Base-by-base conservation (phyloP, 2,888 invertebrate species). In the Diplazon laetatorius region DNA sequence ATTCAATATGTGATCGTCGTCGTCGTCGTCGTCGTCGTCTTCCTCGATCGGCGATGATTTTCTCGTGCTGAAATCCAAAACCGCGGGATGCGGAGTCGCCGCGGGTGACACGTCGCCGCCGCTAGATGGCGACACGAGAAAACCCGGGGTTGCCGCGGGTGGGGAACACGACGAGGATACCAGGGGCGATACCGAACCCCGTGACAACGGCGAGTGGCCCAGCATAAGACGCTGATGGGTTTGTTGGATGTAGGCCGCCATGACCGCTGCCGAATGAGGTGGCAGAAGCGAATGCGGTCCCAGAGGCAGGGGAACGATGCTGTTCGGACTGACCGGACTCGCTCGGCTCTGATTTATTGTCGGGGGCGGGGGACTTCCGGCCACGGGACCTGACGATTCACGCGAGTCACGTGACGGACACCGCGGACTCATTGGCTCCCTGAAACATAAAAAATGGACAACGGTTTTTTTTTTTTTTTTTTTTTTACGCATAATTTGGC, bases 21-120 rank as follows among this genome's bases (percentile, higher is more conserved):
- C 93, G 60, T 93, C 94, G 42, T 92, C 92, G 20, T 93, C 93
- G 20, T n/a, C n/a, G 72, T 93, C 93, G 60, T 93, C 94, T 44
- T 92, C 92, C 22, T 93, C 93, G 20, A 76, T 93, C 86, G 75
- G 92, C 89, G 85, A 93, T 89, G 75, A 93, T 92, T 85, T 93
- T 87, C 96, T 95, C 30, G 95, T 94, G 91, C 97, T 97, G 87
- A 97, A 97, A 91, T 97, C 96, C 70, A 97, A 91, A 39, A 95
- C 95, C 1, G 93, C 93, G 37, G 94, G 89, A 35, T 89, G 72
- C 3, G 89, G 89, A 0, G 91, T 90, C 1, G 89, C 87, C 6
- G 87, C 85, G 0, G 91, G 91, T 14, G 91, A 91, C 2, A 88
- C 84, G 12, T 91, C 93, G 46, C 92, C 92, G 79, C 94, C 93